Conservation (phyloP, 2,888 invertebrate species). For the Himalopsyche kuldschensis region DNA sequence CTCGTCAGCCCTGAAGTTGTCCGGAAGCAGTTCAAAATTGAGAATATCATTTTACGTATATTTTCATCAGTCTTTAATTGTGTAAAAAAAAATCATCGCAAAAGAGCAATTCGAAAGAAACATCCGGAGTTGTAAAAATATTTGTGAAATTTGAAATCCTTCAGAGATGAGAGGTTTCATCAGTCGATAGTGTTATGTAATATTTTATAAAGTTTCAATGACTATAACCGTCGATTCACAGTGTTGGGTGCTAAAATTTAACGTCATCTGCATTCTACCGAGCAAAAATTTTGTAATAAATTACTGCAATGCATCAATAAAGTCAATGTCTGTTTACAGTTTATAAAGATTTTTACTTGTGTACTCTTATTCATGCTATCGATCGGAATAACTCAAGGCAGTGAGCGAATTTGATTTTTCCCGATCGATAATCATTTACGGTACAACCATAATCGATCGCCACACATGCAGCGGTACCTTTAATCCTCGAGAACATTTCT, state of each 20-base stretch:
- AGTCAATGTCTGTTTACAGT: slow-evolving; percentile 35
- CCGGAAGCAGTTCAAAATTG: too few species aligned
- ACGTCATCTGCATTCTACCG: background rate
- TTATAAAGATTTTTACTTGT: slow-evolving; percentile 6
- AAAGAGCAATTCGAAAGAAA: background rate
- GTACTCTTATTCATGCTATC: background rate
- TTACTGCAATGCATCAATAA: slow-evolving; percentile 35
- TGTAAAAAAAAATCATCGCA: too few species aligned
- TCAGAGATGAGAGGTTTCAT: background rate
- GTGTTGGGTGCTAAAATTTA: slow-evolving; percentile 5
- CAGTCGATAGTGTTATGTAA: background rate
- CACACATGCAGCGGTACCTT: background rate
- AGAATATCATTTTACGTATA: too few species aligned
- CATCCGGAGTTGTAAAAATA: background rate
- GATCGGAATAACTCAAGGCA: background rate
- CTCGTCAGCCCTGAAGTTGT: too few species aligned
- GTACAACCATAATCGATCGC: background rate
- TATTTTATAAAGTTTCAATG: background rate
- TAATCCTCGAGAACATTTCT: background rate
- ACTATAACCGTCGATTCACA: background rate
- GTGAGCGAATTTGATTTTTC: background rate
- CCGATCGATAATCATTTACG: background rate
- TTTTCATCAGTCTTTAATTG: too few species aligned
- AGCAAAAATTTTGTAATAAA: slow-evolving; percentile 13
- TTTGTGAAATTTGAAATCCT: background rate